A percentile compares a stretch with the other conserved stretches of the same genome.
These are phyloP conservation scores for Dicaeum eximium DNA, from an alignment of 2,113 vertebrate genomes.

Conservation along the genomic window DNA sequence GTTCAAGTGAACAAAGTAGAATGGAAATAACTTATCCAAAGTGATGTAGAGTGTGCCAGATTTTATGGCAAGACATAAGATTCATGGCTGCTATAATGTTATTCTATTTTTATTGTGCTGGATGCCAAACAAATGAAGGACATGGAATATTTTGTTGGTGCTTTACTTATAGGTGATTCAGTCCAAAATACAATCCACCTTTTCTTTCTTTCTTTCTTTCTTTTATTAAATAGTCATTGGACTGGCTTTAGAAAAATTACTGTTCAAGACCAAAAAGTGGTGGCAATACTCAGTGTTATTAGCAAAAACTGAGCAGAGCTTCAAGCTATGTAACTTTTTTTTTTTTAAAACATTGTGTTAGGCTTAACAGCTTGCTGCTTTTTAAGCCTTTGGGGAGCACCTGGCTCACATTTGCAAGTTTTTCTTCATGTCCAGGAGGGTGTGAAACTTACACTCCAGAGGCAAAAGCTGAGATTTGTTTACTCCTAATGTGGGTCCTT, in stretches of 20 bases:
- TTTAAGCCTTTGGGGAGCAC: not conserved
- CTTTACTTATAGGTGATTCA: not conserved
- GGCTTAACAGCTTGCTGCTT: not conserved
- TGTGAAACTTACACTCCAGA: not conserved
- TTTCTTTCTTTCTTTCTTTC: not conserved
- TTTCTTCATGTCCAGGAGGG: not conserved
- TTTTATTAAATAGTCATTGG: not conserved
- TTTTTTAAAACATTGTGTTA: not conserved
- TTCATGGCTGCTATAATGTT: not conserved
- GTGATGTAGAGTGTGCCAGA: slow-evolving; percentile 1
- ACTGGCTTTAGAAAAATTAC: not conserved
- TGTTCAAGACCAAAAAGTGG: not conserved
- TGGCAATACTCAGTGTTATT: not conserved
- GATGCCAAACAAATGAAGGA: not conserved
- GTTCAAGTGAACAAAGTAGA: slow-evolving; percentile 31
- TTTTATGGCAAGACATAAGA: slow-evolving; percentile 15
- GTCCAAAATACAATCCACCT: not conserved
- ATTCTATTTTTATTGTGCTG: slow-evolving; percentile 21
- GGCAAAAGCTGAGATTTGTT: not conserved
- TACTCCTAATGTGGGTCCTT: not conserved
- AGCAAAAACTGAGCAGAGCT: not conserved
- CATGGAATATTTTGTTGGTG: not conserved
- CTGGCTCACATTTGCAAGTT: not conserved
- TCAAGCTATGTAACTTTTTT: not conserved
- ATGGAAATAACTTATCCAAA: slow-evolving; percentile 44